phyloP scores from a whole-genome alignment of 2,888 invertebrate species.

The Tanypteryx hageni region DNA sequence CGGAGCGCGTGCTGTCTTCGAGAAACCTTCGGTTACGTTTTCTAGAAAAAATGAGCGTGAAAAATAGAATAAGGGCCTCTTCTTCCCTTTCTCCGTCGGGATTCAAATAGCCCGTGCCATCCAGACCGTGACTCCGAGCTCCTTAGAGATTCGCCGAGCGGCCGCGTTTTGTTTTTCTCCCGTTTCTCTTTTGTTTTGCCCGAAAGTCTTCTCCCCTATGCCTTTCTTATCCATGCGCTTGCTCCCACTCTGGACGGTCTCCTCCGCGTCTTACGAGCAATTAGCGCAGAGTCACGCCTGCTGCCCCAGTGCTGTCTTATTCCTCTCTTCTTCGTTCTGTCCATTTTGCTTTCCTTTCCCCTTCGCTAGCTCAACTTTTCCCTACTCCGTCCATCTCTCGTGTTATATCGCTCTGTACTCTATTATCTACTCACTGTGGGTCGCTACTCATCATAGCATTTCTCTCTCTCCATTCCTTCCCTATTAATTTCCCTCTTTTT shows the following conservation, averaged over 20 bases:
- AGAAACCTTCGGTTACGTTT: neutral
- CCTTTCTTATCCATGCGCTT: neutral
- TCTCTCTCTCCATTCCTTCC: neutral
- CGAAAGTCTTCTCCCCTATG: neutral
- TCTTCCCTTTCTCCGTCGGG: neutral
- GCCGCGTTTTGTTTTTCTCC: neutral
- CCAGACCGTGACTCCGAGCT: neutral
- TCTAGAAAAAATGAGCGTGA: neutral
- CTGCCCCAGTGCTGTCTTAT: neutral
- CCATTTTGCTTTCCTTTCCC: neutral
- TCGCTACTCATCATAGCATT: neutral
- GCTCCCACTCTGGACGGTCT: neutral
- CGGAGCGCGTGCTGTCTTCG: neutral
- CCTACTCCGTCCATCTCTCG: too few relatives aligned
- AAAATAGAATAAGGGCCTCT: too few relatives aligned
- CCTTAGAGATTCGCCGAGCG: neutral
- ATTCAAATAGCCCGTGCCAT: neutral
- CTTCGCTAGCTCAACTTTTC: neutral
- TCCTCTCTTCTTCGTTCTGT: neutral
- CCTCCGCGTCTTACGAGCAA: slow-evolving; percentile 25
- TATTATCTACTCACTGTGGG: neutral
- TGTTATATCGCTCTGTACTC: neutral
- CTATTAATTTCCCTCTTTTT: neutral
- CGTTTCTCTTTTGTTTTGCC: neutral
- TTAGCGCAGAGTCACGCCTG: slow-evolving; percentile 56